phyloP scores from a whole-genome alignment of 2,113 vertebrate genomes.

The Cephalophus harveyi region DNA sequence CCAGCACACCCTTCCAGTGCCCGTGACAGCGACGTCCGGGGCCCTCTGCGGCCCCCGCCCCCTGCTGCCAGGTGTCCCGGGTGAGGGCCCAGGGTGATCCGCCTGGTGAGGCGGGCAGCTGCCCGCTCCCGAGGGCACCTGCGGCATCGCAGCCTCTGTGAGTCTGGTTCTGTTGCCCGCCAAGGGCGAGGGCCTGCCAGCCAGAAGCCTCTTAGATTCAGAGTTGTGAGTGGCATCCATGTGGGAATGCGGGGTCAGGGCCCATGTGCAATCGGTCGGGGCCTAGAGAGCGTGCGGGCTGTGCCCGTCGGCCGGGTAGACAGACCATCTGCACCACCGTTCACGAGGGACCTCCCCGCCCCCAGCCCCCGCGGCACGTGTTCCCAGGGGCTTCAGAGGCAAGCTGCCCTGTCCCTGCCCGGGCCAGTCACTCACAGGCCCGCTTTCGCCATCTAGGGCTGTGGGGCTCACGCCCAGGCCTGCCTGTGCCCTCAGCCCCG shows the following conservation, averaged over 20 bases:
- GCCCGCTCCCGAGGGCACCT: not conserved
- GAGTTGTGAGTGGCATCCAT: not conserved
- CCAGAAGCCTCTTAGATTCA: accelerated
- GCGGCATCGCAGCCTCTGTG: not conserved
- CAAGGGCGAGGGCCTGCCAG: too few species aligned
- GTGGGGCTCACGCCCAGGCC: accelerated
- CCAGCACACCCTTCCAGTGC: too few species aligned
- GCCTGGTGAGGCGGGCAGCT: accelerated
- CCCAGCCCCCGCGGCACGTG: accelerated
- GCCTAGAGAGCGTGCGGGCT: accelerated
- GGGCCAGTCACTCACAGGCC: not conserved
- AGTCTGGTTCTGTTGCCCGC: not conserved
- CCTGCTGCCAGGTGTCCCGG: accelerated
- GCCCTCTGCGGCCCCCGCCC: accelerated
- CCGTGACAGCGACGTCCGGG: accelerated
- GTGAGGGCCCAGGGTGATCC: accelerated
- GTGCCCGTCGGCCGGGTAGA: accelerated
- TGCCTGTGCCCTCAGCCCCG: accelerated
- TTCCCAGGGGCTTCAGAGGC: not conserved
- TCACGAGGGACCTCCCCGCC: accelerated
- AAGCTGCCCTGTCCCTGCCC: not conserved
- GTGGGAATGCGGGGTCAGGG: not conserved
- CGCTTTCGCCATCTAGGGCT: not conserved
- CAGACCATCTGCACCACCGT: accelerated
- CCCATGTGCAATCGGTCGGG: accelerated